Conservation (phyloP, 2,113 vertebrate genomes). For the Coptodon rendalli region DNA sequence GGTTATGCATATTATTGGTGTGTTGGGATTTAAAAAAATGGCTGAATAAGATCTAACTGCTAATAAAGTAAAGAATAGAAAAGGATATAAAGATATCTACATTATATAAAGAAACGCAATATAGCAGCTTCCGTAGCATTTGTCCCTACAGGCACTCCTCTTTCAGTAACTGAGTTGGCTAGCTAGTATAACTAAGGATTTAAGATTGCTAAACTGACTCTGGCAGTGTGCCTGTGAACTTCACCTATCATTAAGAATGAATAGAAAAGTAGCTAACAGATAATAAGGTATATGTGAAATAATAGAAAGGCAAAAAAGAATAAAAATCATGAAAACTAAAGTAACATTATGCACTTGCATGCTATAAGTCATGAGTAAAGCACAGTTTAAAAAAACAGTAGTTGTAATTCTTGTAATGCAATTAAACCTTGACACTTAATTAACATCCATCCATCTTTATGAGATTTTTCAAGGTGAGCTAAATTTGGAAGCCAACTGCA, state of each 20-base stretch:
- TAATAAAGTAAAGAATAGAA: neutral
- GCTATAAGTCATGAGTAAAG: neutral
- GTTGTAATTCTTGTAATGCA: neutral
- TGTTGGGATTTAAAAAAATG: rapidly evolving
- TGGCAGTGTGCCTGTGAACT: neutral
- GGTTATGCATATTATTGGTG: neutral
- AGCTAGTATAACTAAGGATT: rapidly evolving
- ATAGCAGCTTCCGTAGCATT: neutral
- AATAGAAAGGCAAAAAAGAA: neutral
- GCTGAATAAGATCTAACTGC: neutral
- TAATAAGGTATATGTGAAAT: neutral
- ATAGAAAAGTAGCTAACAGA: neutral
- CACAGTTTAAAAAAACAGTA: neutral
- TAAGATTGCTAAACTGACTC: neutral
- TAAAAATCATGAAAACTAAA: neutral
- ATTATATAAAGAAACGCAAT: neutral
- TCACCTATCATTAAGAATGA: neutral
- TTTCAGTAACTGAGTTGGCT: neutral
- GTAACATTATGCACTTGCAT: neutral
- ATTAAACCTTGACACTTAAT: neutral
- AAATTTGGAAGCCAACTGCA: neutral
- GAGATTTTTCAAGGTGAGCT: neutral
- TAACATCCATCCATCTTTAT: neutral
- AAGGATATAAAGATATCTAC: neutral
- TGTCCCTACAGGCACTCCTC: neutral